Evolutionary conservation across 1,140 invertebrate genomes (phyloP), one percentile per base, ranked within the genome.

Genomic region (Neotoxoptera formosana): DNA sequence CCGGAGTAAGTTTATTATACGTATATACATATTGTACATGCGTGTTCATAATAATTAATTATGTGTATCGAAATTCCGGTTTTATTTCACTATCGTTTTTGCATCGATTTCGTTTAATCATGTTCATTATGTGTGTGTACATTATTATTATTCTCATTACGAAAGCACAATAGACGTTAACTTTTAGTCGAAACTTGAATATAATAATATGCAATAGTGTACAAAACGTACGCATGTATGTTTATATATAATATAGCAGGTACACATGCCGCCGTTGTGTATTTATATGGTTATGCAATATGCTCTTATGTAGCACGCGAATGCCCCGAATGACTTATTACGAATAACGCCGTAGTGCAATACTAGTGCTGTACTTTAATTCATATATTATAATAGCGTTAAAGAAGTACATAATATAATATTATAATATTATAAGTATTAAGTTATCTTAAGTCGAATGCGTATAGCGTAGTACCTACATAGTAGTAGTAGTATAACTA

Each of bases 21-120:
- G 6, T 56, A 56, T 56, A 60, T 14, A 67, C 14, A n/a, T n/a
- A n/a, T 6, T 76, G 60, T 76, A 76, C 60, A 76, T 20, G 60
- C 4, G n/a, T 20, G 30, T n/a, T 76, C 60, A 76, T 34, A 76
- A 76, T n/a, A n/a, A 76, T 76, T 76, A 76, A 76, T 53, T n/a
- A 67, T n/a, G 9, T 6, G n/a, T 76, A 76, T n/a, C n/a, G n/a
- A 76, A 76, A 76, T 76, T 76, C 60, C 60, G 60, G 60, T 76
- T 76, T 76, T 76, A 76, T 76, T 76, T 76, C n/a, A n/a, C 30
- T 76, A 76, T 76, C 60, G 60, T n/a, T 76, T 67, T 76, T 76
- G n/a, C 60, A n/a, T 30, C 60, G 60, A 76, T 34, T 76, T 76
- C 60, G 30, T 76, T 76, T n/a, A 9, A n/a, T n/a, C n/a, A n/a